Percentiles rank a stretch among this genome's conserved stretches.
Conservation (phyloP, 2,797 vertebrate genomes). For the Pipistrellus pygmaeus region DNA sequence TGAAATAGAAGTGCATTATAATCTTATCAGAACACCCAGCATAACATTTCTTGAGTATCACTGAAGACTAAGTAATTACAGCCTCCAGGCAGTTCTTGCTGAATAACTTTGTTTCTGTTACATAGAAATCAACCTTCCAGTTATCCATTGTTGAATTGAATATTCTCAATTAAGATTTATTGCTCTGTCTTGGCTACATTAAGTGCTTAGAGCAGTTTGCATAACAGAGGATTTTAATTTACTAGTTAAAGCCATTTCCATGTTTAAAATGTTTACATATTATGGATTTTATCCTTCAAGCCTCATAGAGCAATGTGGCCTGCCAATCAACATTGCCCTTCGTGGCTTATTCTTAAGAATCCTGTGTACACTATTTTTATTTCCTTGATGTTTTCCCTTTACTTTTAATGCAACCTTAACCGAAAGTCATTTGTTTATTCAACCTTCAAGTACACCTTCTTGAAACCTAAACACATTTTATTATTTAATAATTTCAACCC, state of each 20-base stretch:
- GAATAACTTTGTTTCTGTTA: constrained; percentile 71
- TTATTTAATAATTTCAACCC: background rate
- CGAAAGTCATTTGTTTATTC: constrained; percentile 1
- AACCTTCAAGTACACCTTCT: background rate
- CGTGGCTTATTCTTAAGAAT: constrained; percentile 36
- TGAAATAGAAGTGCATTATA: constrained; percentile 69
- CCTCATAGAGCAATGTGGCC: constrained; percentile 28
- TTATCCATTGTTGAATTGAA: constrained; percentile 68
- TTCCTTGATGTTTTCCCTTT: background rate
- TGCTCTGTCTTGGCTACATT: constrained; percentile 31
- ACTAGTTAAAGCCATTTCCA: constrained; percentile 55
- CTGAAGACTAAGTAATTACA: constrained; percentile 67
- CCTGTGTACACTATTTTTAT: background rate
- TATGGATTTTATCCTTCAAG: constrained; percentile 48
- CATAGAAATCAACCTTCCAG: constrained; percentile 68
- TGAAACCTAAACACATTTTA: background rate
- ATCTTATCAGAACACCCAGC: constrained; percentile 63
- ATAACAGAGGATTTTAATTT: constrained; percentile 65
- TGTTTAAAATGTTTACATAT: constrained; percentile 57
- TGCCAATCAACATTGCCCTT: constrained; percentile 46
- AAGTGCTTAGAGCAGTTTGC: constrained; percentile 53
- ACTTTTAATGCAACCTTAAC: background rate
- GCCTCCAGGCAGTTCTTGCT: constrained; percentile 51
- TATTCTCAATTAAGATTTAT: constrained; percentile 71
- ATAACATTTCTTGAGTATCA: constrained; percentile 59